Percentiles rank a stretch among this genome's conserved stretches.
phyloP scores from a whole-genome alignment of 2,113 vertebrate genomes.

The Etheostoma cragini region DNA sequence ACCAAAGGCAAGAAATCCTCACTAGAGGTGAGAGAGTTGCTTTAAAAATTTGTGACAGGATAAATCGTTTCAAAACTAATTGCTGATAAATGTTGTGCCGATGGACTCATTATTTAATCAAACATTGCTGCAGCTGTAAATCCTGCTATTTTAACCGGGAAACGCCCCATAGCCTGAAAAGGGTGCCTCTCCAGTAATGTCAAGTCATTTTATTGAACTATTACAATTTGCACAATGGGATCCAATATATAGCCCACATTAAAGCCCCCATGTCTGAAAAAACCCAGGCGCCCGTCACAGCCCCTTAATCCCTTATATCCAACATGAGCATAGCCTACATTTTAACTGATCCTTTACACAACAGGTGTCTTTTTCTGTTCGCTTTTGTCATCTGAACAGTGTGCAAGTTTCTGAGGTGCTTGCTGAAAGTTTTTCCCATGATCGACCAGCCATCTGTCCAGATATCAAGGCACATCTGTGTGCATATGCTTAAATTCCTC shows the following conservation, averaged over 20 bases:
- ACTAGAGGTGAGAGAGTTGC: neutral
- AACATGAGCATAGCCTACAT: neutral
- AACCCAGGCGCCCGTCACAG: neutral
- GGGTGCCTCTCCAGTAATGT: too few species aligned
- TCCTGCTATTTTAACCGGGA: too few species aligned
- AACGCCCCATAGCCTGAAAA: too few species aligned
- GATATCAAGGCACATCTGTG: slow-evolving; percentile 48
- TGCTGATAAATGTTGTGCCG: neutral
- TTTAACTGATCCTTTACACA: neutral
- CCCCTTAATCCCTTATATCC: neutral
- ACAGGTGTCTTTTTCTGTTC: neutral
- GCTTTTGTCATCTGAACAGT: slow-evolving; percentile 7
- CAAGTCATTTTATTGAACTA: too few species aligned
- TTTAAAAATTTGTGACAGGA: too few species aligned
- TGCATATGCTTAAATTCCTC: slow-evolving; percentile 40
- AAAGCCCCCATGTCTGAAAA: neutral
- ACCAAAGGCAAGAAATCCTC: neutral
- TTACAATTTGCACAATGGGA: neutral
- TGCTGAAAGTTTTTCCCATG: slow-evolving; percentile 15
- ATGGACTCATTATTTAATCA: neutral
- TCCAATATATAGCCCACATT: neutral
- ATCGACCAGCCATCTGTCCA: slow-evolving; percentile 38
- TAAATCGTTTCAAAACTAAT: neutral
- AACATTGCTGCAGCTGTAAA: neutral
- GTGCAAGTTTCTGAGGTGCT: neutral